A percentile compares a stretch with the other conserved stretches of the same genome.
These are phyloP conservation scores for Brenthis hecate DNA, from an alignment of 2,888 invertebrate species.

Conservation along the genomic window DNA sequence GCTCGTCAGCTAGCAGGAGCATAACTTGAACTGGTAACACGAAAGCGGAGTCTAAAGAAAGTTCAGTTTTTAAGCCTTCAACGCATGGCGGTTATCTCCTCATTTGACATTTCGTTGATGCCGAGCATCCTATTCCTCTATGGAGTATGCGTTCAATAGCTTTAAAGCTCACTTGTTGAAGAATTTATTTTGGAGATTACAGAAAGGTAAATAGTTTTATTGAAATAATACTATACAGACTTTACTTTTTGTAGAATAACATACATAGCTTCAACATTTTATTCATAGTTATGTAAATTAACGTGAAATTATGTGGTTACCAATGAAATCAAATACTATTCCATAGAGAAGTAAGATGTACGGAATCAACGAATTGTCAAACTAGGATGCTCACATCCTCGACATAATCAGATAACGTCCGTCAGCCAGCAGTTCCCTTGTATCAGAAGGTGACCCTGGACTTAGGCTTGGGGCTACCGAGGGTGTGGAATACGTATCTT, in stretches of 20 bases:
- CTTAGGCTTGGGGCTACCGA: constrained; percentile 84
- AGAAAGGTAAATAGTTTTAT: background rate
- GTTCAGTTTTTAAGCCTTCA: constrained; percentile 32
- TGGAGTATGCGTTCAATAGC: constrained; percentile 37
- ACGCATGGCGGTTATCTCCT: constrained; percentile 35
- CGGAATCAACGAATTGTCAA: constrained; percentile 49
- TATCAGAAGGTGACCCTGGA: constrained; percentile 87
- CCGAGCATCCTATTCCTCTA: constrained; percentile 36
- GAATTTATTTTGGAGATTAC: background rate
- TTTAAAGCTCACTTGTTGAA: constrained; percentile 7
- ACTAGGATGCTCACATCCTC: constrained; percentile 65
- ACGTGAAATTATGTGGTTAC: constrained; percentile 42
- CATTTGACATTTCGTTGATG: constrained; percentile 50
- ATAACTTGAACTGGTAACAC: constrained; percentile 22
- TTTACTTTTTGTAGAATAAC: background rate
- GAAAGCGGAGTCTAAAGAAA: constrained; percentile 25
- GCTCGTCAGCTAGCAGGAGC: constrained; percentile 42
- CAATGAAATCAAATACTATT: constrained; percentile 45
- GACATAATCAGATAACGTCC: constrained; percentile 82
- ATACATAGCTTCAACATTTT: background rate
- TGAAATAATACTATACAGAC: background rate
- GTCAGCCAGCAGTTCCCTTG: constrained; percentile 84
- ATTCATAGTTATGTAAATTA: constrained; percentile 22
- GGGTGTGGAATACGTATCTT: constrained; percentile 79
- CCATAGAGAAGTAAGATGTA: constrained; percentile 46